phyloP scores from a whole-genome alignment of 2,113 vertebrate genomes.

The Tetrax tetrax region DNA sequence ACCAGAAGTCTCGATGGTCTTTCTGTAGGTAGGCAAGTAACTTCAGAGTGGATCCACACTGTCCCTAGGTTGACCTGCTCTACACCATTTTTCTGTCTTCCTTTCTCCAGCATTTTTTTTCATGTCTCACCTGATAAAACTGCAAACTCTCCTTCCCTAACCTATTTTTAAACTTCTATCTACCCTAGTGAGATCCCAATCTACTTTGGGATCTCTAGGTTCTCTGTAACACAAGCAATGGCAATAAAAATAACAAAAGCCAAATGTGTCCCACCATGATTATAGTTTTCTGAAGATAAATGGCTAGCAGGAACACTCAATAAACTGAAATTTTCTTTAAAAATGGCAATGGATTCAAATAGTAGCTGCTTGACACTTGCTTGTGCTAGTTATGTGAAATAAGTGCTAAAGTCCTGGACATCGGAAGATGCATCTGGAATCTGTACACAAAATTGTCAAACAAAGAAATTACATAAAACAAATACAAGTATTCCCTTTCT shows the following conservation, averaged over 20 bases:
- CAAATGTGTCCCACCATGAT: rapidly evolving
- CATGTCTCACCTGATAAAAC: background rate
- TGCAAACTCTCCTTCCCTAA: background rate
- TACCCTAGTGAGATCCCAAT: background rate
- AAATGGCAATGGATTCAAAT: background rate
- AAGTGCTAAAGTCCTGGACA: background rate
- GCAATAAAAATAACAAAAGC: background rate
- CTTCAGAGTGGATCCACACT: background rate
- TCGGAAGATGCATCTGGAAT: background rate
- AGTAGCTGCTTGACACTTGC: background rate
- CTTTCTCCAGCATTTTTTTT: background rate
- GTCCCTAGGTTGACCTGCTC: background rate
- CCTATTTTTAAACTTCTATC: background rate
- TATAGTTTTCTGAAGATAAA: background rate
- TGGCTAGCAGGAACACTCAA: background rate
- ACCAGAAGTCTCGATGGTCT: background rate
- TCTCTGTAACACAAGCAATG: background rate
- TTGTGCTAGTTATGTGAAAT: background rate
- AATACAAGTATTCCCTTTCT: background rate
- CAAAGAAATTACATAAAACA: background rate
- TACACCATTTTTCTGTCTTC: background rate
- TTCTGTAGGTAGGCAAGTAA: background rate
- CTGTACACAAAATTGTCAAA: background rate
- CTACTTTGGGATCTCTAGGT: background rate
- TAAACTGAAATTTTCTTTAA: background rate